Percentiles rank a stretch among this genome's conserved stretches.
phyloP scores from a whole-genome alignment of 2,113 vertebrate genomes.

The Lasiurus cinereus region DNA sequence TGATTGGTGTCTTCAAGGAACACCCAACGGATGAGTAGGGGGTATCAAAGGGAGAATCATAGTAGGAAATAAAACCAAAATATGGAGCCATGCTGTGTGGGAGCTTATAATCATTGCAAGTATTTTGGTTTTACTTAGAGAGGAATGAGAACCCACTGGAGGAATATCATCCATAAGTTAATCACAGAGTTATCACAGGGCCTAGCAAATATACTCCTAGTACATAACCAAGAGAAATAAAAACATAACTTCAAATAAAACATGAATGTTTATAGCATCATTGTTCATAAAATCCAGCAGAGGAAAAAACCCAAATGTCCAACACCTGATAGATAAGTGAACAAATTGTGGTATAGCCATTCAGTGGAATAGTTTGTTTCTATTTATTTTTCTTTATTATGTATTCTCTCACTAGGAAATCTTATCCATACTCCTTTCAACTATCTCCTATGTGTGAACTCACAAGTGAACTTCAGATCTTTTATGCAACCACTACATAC shows the following conservation, averaged over 20 bases:
- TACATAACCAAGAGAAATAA: neutral
- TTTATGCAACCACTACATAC: neutral
- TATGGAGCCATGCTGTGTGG: neutral
- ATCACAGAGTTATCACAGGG: neutral
- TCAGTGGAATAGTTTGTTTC: neutral
- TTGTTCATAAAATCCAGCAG: neutral
- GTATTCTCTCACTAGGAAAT: neutral
- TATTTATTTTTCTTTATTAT: neutral
- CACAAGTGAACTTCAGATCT: neutral
- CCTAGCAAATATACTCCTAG: neutral
- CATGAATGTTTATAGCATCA: neutral
- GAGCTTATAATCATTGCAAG: neutral
- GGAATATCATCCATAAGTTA: neutral
- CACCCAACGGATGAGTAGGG: neutral
- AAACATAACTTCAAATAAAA: neutral
- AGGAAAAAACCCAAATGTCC: neutral
- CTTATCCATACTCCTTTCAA: neutral
- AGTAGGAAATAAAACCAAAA: neutral
- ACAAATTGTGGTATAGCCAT: neutral
- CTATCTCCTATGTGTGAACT: neutral
- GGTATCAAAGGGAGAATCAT: neutral
- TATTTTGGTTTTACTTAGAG: neutral
- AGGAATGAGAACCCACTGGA: neutral
- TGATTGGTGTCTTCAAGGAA: neutral
- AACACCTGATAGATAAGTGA: neutral